Evolutionary conservation across 2,797 vertebrate species (phyloP), one percentile per base, ranked within the genome.

Genomic region (Xenops minutus): DNA sequence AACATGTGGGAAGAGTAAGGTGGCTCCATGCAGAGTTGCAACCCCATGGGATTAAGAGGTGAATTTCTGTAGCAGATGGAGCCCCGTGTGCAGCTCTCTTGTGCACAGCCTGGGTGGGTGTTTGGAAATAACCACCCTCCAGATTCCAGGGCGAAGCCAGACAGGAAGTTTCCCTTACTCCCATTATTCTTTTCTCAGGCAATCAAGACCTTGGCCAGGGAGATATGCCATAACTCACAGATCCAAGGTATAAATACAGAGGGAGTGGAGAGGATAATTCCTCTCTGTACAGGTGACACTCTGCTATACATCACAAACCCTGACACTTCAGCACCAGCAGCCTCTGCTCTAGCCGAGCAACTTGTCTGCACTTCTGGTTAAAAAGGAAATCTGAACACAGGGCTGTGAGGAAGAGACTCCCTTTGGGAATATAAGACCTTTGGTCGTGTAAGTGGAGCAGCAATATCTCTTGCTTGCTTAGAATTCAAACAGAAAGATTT

Each of bases 241-340:
- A 85, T 29, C 48, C 64, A 41, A 78, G 61, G 77, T 62, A 79
- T 91, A 96, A 96, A 94, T 85, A 81, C 80, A 91, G 85, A 85
- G 81, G 96, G 90, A 90, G 93, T 44, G 95, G 91, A 90, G 55
- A 85, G 74, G 67, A 55, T 49, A 89, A 94, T 97, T 96, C 94
- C 83, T 97, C 91, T 92, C 62, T 51, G 54, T 48, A 13, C 61
- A 27, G 68, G n/a, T 96, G 95, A 92, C 94, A 71, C 23, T 76
- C 66, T 9, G 43, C 81, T 49, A 92, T 95, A 19, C 51, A 94
- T 97, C 93, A 95, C 21, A 71, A 68, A 46, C 44, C 43, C 30
- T 3, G 27, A 67, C 61, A n/a, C 21, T 44, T 82, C 61, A 75
- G 58, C 69, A 84, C 19, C 6, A 5, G 56, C 76, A 84, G 82